Base-by-base conservation (phyloP, 2,113 vertebrate species). In the Pygoscelis antarcticus region DNA sequence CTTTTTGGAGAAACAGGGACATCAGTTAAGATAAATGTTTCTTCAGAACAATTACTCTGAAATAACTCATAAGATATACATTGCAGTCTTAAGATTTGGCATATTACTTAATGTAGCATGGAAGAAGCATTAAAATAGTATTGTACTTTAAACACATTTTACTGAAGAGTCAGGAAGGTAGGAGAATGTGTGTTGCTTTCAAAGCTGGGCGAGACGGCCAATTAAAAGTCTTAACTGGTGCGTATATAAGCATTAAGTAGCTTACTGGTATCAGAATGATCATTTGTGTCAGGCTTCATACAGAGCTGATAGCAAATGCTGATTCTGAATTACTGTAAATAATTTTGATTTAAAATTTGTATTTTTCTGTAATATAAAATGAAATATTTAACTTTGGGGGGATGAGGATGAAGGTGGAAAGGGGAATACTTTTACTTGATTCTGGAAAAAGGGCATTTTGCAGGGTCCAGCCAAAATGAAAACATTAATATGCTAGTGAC, bases 351-450 rank as follows among this genome's bases (percentile, higher is more conserved):
- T 95, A 22, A 96, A 95, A 94, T 94, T 74, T 97, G 97, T 98
- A 98, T 98, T 98, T 98, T 98, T 97, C 87, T 98, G 97, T 98
- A 98, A 98, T 95, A 98, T 98, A 98, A 98, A 98, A 97, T 97
- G 69, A 98, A 98, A 97, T 98, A 98, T 98, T 95, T 98, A 96
- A 97, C 95, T 97, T 95, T n/a, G 55, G 46, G 87, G 93, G 87
- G 81, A 25, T 16, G 91, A 84, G 93, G 75, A 82, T 74, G 66
- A 90, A 65, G 80, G 70, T 32, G 6, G 85, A 91, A 87, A 69
- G 84, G 85, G 47, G 84, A 97, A 90, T 90, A 93, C 49, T 93
- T 94, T 66, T 87, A 97, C 90, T 97, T 97, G 96, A 90, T 92
- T 97, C 89, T 98, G 93, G 96, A 85, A 95, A 61, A 89, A 97